Evolutionary conservation across 1,140 invertebrate genomes (phyloP).

Genomic region (Drosophila mauritiana): DNA sequence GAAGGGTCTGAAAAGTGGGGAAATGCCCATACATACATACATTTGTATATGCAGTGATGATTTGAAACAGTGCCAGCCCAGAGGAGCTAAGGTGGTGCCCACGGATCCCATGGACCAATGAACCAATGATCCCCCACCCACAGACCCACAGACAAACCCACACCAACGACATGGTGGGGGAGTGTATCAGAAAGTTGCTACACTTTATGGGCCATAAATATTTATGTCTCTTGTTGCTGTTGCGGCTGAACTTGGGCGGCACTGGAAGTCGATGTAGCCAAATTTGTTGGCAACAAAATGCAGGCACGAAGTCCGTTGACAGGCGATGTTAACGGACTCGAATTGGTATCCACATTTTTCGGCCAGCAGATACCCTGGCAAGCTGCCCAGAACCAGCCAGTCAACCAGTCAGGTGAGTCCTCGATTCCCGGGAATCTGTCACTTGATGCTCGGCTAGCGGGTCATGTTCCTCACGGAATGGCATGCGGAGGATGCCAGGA

Average conservation of each 20-base stretch:
- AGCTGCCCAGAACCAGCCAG: background rate
- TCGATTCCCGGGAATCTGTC: constrained; percentile 1
- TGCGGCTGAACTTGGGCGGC: constrained; percentile 39
- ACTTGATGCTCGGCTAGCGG: background rate
- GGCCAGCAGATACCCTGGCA: background rate
- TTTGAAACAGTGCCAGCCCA: constrained; percentile 40
- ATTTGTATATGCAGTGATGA: constrained; percentile 27
- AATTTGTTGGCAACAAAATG: constrained; percentile 79
- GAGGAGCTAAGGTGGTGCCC: background rate
- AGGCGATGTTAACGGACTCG: constrained; percentile 69
- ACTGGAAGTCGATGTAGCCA: constrained; percentile 40
- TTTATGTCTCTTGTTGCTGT: constrained; percentile 64
- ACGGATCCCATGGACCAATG: background rate
- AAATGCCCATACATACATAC: background rate
- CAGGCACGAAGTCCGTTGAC: constrained; percentile 59
- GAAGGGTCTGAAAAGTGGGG: background rate
- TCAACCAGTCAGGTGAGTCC: background rate
- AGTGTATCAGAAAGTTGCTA: constrained; percentile 78
- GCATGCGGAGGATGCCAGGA: constrained; percentile 13
- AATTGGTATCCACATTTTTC: background rate
- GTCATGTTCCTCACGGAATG: constrained; percentile 1
- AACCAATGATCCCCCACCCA: background rate
- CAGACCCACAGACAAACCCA: too few relatives aligned
- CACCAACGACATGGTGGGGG: background rate
- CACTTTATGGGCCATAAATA: constrained; percentile 81